Conservation (phyloP, 2,888 invertebrate species). For the Parnassius apollo region DNA sequence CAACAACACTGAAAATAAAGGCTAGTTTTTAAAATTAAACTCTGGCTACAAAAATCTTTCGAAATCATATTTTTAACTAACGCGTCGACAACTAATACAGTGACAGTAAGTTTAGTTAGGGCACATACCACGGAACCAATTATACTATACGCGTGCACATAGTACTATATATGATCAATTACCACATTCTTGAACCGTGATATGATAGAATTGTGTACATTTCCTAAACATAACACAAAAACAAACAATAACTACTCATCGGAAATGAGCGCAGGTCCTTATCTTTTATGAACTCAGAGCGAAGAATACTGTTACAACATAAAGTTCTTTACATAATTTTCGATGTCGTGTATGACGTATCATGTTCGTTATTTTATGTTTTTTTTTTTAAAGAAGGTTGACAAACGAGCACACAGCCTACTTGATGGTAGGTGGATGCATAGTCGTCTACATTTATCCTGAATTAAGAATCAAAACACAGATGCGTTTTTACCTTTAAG, state of each 20-base stretch:
- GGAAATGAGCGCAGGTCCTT: constrained; percentile 5
- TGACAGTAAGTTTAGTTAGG: not conserved
- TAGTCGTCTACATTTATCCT: too few species aligned
- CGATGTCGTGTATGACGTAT: not conserved
- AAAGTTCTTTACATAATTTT: too few species aligned
- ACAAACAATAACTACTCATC: constrained; percentile 1
- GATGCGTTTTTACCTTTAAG: too few species aligned
- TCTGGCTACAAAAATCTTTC: not conserved
- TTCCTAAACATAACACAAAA: constrained; percentile 10
- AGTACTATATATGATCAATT: constrained; percentile 7
- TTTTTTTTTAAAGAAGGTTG: too few species aligned
- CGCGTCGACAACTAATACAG: not conserved
- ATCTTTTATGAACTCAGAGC: not conserved
- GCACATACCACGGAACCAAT: not conserved
- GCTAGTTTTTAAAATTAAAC: too few species aligned
- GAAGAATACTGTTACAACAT: not conserved
- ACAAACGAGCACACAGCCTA: too few species aligned
- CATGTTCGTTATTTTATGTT: not conserved
- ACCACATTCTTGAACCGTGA: constrained; percentile 32
- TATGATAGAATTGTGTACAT: constrained; percentile 43
- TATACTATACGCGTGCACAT: not conserved
- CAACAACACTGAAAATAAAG: not conserved
- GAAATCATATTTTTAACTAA: not conserved
- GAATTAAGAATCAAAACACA: too few species aligned
- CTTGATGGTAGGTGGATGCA: too few species aligned